Base-by-base conservation (phyloP, 2,888 invertebrate species). In the Zhengitettix transpicula region DNA sequence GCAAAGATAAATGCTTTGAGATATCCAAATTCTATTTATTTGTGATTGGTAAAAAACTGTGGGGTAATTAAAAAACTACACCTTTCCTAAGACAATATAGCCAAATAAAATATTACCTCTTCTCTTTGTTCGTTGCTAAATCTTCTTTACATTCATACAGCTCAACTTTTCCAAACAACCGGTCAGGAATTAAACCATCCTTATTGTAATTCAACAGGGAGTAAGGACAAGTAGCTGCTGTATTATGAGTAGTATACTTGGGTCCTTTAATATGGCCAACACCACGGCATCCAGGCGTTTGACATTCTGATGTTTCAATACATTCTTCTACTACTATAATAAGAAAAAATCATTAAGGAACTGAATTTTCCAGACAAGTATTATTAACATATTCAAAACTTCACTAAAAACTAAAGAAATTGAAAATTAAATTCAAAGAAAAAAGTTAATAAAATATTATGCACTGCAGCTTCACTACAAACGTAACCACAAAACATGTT, bases 221-320 rank as follows among this genome's bases (percentile, higher is more conserved):
- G 75, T 90, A 90, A 0, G 90, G 91, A 71, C 91, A 91, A 60
- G 84, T 80, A 57, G 82, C 79, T n/a, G 82, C 79, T 17, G 79
- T 79, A 59, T 80, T 78, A 74, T 92, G 92, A 57, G 81, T 82
- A 63, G 83, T 79, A 71, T 82, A 83, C 69, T 84, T 83, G 16
- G 88, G 83, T 58, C 89, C 89, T 69, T 83, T 84, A 56, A 83
- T 81, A 70, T 95, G 91, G n/a, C 96, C 95, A 67, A 88, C 81
- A 14, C 95, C 95, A 64, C 86, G 83, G 71, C 96, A 96, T 0
- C 93, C 93, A 51, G 83, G 81, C 52, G 88, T 87, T 9, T 88
- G 87, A 73, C 95, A 95, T 66, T 84, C 81, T 44, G 85, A 78
- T 55, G 74, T 73, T 56, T 78, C 75, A 8, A 75, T 75, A 28